Evolutionary conservation across 1,140 invertebrate species (phyloP).

Genomic region (Drosophila pallidifrons): DNA sequence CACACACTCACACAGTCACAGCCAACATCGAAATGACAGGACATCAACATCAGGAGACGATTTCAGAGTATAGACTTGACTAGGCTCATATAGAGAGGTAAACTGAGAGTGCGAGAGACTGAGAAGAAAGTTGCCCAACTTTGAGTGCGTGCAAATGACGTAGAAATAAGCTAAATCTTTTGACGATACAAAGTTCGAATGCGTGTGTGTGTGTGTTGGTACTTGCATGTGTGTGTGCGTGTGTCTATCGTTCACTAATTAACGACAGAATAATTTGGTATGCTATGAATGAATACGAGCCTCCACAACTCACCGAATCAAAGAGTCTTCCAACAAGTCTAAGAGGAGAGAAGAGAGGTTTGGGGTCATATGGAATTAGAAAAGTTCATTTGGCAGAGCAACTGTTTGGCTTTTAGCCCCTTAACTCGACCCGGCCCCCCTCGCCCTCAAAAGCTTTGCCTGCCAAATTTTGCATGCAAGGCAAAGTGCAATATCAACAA

Average conservation of each 20-base stretch:
- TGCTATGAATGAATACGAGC: constrained; percentile 60
- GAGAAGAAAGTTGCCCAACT: constrained; percentile 22
- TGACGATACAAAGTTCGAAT: constrained; percentile 21
- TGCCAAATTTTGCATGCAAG: constrained; percentile 75
- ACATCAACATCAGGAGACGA: constrained; percentile 31
- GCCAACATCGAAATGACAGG: constrained; percentile 40
- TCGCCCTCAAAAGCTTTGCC: constrained; percentile 27
- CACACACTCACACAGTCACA: neutral
- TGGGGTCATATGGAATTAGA: constrained; percentile 56
- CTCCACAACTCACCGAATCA: constrained; percentile 7
- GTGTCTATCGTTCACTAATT: constrained; percentile 70
- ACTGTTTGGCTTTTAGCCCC: constrained; percentile 74
- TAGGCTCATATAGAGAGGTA: neutral
- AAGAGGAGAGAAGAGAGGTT: neutral
- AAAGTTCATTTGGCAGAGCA: constrained; percentile 77
- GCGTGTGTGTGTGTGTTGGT: constrained; percentile 2
- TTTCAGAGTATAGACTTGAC: constrained; percentile 6
- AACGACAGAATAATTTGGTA: constrained; percentile 80
- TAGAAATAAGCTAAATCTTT: constrained; percentile 77
- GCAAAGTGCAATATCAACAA: constrained; percentile 82
- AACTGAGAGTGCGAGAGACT: neutral
- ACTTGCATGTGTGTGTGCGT: constrained; percentile 8
- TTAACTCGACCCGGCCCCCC: constrained; percentile 32
- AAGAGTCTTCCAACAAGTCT: neutral
- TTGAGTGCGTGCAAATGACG: constrained; percentile 68